Base-by-base conservation (phyloP, 2,113 vertebrate genomes). In the Ictidomys tridecemlineatus region DNA sequence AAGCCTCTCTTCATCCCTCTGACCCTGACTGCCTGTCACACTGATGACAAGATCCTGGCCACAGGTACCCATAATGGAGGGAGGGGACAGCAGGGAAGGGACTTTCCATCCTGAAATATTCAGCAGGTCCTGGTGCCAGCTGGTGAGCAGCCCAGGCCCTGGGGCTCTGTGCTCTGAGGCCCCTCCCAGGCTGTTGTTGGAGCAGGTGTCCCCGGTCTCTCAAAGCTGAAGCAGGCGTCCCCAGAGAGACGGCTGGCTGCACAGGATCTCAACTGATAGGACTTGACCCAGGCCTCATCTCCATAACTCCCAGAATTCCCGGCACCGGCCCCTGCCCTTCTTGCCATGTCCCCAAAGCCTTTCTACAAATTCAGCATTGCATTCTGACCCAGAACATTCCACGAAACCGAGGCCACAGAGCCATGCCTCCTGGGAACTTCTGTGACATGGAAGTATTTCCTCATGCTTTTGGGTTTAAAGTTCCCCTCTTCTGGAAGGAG, bases 31-130 rank as follows among this genome's bases (percentile, higher is more conserved):
- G 8, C 48, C 39, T 20, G 11, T 9, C 8, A 4, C 24, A 17
- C 69, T 51, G 0, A 0, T 37, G 61, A n/a, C 17, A 82, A 51
- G 78, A 42, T 70, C 74, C 89, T 20, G 87, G 89, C 73, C 30
- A 32, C 79, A 42, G 34, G 63, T 28, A 61, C 28, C 26, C 4
- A 1, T 0, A 20, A 63, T 4, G 28, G 6, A 37, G n/a, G 79
- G 61, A 26, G 26, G 20, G 28, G 53, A 32, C 3, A 79, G 72
- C 69, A 58, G 78, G 79, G 39, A 32, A 73, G 42, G 82, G 63
- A 95, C 73, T 97, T 97, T 97, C 97, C 94, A 61, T 78, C 88
- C 82, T 98, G 96, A 98, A 98, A 96, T 95, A 98, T 96, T 97
- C 83, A 97, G 89, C 77, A 97, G 88, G 91, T 53, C 56, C 10